Evolutionary conservation across 2,113 vertebrate genomes (phyloP).

Genomic region (Psophia crepitans): DNA sequence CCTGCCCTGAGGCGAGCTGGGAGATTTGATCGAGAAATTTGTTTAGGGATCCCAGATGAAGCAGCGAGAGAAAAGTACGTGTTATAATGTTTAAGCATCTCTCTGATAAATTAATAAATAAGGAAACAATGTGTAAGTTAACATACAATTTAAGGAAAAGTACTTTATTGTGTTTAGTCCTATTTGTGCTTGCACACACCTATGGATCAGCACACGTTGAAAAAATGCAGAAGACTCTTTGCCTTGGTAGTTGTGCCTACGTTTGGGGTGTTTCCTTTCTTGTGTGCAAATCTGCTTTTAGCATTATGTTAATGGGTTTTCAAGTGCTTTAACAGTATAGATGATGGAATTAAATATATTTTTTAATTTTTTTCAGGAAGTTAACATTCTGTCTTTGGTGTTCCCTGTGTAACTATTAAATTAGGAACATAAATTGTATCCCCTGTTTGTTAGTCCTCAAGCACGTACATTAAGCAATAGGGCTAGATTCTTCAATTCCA

Average conservation of each 20-base stretch:
- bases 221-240: not conserved
- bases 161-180: not conserved
- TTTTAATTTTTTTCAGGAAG: not conserved
- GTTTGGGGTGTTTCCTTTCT: not conserved
- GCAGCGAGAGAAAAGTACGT: slow-evolving; percentile 84
- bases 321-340: not conserved
- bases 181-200: not conserved
- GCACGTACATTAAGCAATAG: not conserved
- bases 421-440: not conserved
- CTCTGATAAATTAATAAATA: not conserved
- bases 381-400: not conserved
- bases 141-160: not conserved
- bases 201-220: not conserved
- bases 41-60: slow-evolving; percentile 94
- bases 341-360: not conserved
- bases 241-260: not conserved
- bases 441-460: not conserved
- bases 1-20: slow-evolving; percentile 92
- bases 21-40: slow-evolving; percentile 94
- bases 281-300: not conserved
- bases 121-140: not conserved
- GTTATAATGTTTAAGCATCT: not conserved
- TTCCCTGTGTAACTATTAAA: not conserved
- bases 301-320: not conserved
- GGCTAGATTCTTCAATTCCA: not conserved